Conservation (phyloP, 2,888 invertebrate genomes). For the Artemia sinica region DNA sequence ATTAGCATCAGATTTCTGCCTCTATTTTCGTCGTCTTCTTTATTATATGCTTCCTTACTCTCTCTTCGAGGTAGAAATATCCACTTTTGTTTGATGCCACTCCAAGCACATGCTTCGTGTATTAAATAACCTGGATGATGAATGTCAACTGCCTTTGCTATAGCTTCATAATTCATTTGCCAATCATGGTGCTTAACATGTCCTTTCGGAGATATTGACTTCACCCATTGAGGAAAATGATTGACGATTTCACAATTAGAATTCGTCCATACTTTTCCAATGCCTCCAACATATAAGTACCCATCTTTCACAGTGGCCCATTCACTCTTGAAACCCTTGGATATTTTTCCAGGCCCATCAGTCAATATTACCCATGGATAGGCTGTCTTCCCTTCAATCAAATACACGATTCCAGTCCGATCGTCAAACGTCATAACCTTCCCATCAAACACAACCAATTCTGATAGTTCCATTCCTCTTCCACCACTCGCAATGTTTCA, state of each 20-base stretch:
- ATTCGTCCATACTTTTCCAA: conserved; percentile 94
- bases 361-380: conserved; percentile 66
- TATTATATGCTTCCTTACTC: conserved; percentile 71
- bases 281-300: conserved; percentile 78
- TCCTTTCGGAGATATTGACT: conserved; percentile 58
- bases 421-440: conserved; percentile 75
- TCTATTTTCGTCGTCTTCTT: conserved; percentile 69
- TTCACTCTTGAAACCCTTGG: conserved; percentile 76
- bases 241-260: conserved; percentile 60
- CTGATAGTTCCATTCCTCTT: conserved; percentile 91
- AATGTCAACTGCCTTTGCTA: conserved; percentile 57
- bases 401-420: conserved; percentile 71
- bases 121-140: conserved; percentile 92
- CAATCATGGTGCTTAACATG: conserved; percentile 48
- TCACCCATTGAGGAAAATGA: conserved; percentile 84
- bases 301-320: conserved; percentile 89
- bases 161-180: conserved; percentile 38
- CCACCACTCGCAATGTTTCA: conserved; percentile 64
- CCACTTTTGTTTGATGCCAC: conserved; percentile 64
- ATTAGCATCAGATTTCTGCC: conserved; percentile 73
- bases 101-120: conserved; percentile 88
- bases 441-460: conserved; percentile 80
- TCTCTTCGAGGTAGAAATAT: conserved; percentile 81
- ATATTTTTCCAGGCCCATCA: conserved; percentile 75
- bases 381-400: conserved; percentile 45